phyloP scores from a whole-genome alignment of 2,113 vertebrate genomes.

The Varanus salvator region DNA sequence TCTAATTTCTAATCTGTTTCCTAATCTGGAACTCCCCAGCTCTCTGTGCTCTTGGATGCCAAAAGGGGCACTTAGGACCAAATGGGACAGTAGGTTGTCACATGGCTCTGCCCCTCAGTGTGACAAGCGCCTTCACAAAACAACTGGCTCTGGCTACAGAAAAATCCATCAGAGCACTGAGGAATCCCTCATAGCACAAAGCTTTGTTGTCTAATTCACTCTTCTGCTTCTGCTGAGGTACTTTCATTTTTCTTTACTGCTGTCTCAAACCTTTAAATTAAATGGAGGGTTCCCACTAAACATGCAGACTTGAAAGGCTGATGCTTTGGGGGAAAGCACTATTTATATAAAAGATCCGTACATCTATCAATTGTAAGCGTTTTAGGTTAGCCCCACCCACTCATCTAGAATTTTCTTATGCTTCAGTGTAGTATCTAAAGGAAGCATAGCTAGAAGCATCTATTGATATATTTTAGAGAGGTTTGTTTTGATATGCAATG shows the following conservation, averaged over 20 bases:
- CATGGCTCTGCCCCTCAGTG: too few species aligned
- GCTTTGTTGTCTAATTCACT: not conserved
- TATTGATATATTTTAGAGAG: not conserved
- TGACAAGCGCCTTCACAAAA: too few species aligned
- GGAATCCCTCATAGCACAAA: not conserved
- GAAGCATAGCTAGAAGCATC: not conserved
- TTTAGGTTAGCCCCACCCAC: not conserved
- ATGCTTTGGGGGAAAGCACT: not conserved
- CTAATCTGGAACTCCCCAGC: too few species aligned
- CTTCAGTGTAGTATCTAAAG: not conserved
- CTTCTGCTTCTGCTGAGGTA: not conserved
- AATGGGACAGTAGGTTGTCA: too few species aligned
- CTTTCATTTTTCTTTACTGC: slow-evolving; percentile 12
- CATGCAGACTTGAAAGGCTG: not conserved
- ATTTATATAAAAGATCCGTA: not conserved
- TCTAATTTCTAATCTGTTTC: too few species aligned
- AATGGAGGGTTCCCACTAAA: not conserved
- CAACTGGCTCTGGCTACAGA: too few species aligned
- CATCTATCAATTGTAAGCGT: not conserved
- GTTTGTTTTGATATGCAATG: not conserved
- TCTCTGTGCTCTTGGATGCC: too few species aligned
- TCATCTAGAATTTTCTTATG: slow-evolving; percentile 9
- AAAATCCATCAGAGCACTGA: too few species aligned
- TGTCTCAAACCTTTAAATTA: not conserved
- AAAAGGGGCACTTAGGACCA: too few species aligned